A percentile compares a stretch with the other conserved stretches of the same genome.
These are phyloP conservation scores for Polydrusus cervinus DNA, from an alignment of 2,888 invertebrate species.

Conservation along the genomic window DNA sequence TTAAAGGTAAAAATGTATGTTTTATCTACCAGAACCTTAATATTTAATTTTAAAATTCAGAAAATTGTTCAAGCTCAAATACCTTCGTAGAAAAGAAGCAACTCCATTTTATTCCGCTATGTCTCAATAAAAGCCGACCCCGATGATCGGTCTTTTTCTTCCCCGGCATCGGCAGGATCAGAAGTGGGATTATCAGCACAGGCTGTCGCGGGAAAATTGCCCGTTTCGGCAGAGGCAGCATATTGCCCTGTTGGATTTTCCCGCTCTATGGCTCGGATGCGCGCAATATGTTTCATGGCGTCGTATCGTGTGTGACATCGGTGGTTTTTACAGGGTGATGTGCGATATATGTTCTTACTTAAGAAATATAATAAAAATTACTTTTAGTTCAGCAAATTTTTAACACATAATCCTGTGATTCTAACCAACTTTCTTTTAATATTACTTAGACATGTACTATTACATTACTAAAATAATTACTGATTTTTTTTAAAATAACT, in stretches of 20 bases:
- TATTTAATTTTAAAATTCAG: conserved; percentile 14
- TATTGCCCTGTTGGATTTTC: conserved; percentile 44
- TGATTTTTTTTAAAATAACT: too few species aligned
- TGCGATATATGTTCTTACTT: too few species aligned
- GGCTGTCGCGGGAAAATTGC: conserved; percentile 51
- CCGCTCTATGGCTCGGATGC: conserved; percentile 42
- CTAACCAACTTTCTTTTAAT: too few species aligned
- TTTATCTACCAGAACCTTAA: too few species aligned
- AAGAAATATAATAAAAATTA: too few species aligned
- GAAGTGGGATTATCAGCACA: conserved; percentile 42
- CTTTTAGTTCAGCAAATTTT: too few species aligned
- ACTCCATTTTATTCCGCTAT: conserved; percentile 36
- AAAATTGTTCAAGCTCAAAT: conserved; percentile 17
- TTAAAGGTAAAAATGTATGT: too few species aligned
- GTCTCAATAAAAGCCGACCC: conserved; percentile 42
- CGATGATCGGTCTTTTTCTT: conserved; percentile 27
- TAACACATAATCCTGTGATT: too few species aligned
- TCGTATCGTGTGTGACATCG: conserved; percentile 30
- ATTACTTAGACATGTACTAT: too few species aligned
- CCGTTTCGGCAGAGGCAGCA: conserved; percentile 28
- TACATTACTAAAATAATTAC: too few species aligned
- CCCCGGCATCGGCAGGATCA: conserved; percentile 25
- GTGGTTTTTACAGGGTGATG: conserved; percentile 21
- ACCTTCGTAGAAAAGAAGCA: conserved; percentile 25
- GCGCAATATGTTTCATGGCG: conserved; percentile 49